Conservation (phyloP, 1,140 invertebrate species). For the Chironomus tepperi region DNA sequence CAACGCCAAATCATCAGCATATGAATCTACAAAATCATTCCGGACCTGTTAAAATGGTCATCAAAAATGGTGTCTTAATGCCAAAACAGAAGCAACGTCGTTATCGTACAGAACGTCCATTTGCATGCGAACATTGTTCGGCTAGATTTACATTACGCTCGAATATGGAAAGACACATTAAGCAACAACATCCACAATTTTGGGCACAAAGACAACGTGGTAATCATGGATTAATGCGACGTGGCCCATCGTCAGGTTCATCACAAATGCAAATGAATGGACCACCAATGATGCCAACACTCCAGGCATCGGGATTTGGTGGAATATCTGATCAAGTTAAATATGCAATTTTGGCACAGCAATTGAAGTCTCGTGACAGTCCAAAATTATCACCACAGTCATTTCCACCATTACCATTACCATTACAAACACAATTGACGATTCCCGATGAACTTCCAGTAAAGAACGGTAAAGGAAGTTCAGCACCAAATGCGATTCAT, state of each 20-base stretch:
- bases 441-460: not conserved
- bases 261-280: constrained; percentile 3
- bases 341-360: constrained; percentile 66
- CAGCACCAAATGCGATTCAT: constrained; percentile 24
- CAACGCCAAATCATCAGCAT: constrained; percentile 23
- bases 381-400: constrained; percentile 20
- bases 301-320: constrained; percentile 30
- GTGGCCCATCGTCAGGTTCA: constrained; percentile 35
- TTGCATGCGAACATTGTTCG: constrained; percentile 79
- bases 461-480: constrained; percentile 24
- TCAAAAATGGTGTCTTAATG: constrained; percentile 80
- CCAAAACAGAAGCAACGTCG: constrained; percentile 83
- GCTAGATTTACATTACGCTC: constrained; percentile 81
- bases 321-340: constrained; percentile 65
- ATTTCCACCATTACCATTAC: not conserved
- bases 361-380: constrained; percentile 48
- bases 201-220: constrained; percentile 65
- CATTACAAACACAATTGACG: constrained; percentile 23
- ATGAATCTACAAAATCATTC: constrained; percentile 28
- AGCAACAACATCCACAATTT: constrained; percentile 83
- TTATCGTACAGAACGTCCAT: constrained; percentile 84
- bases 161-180: constrained; percentile 89
- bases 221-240: constrained; percentile 35
- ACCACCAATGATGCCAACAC: constrained; percentile 28
- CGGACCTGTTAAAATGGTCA: constrained; percentile 76